Evolutionary conservation across 1,140 invertebrate genomes (phyloP).

Genomic region (Drosophila ambigua): DNA sequence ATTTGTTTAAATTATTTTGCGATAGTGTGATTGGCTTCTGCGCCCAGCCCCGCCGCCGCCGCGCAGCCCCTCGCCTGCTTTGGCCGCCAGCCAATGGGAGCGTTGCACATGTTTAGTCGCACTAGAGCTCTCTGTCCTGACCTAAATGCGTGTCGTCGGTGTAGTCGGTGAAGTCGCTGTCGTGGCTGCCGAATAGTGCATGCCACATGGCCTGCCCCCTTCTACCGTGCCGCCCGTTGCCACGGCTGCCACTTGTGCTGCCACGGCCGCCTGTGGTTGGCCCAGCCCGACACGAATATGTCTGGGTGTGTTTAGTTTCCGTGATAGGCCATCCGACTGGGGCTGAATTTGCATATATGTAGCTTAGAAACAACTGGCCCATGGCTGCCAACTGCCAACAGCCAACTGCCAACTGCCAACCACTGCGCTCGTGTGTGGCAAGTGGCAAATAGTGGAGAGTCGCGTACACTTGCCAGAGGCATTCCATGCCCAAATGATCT

Average conservation of each 20-base stretch:
- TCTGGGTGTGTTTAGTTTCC: constrained; percentile 67
- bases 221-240: background rate
- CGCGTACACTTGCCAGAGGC: too few species aligned
- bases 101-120: constrained; percentile 79
- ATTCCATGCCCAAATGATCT: too few species aligned
- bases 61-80: constrained; percentile 32
- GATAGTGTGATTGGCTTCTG: constrained; percentile 84
- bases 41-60: constrained; percentile 29
- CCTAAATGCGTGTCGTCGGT: constrained; percentile 70
- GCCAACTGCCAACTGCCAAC: constrained; percentile 5
- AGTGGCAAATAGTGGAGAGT: background rate
- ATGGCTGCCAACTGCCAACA: background rate
- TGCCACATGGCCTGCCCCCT: constrained; percentile 4
- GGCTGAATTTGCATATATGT: constrained; percentile 66
- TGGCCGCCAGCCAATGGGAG: constrained; percentile 72
- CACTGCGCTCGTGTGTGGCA: too few species aligned
- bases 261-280: constrained; percentile 37
- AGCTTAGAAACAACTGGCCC: constrained; percentile 49
- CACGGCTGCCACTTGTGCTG: constrained; percentile 1
- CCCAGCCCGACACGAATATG: constrained; percentile 24
- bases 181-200: constrained; percentile 72
- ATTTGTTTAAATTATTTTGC: constrained; percentile 84
- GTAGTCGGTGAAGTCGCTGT: constrained; percentile 8
- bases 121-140: constrained; percentile 52
- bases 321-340: constrained; percentile 60